Conservation (phyloP, 2,113 vertebrate genomes). For the Pedionomus torquatus region DNA sequence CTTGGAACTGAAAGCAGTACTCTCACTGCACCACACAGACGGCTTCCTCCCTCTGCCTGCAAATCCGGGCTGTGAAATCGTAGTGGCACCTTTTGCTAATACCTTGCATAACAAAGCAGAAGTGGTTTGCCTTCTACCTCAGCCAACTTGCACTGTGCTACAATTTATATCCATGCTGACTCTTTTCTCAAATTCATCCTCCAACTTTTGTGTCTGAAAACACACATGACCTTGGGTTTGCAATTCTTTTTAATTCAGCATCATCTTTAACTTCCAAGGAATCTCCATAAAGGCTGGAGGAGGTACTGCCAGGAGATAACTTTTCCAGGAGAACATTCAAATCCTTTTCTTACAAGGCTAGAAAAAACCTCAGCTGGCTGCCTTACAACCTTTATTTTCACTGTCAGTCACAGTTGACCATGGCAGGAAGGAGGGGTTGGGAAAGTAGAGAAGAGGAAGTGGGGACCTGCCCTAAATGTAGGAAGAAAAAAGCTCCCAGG, state of each 20-base stretch:
- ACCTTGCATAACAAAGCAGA: background rate
- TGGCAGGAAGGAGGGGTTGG: background rate
- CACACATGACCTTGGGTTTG: background rate
- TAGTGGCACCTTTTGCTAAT: background rate
- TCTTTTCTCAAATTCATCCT: background rate
- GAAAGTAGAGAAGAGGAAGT: background rate
- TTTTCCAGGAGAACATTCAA: background rate
- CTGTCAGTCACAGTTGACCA: background rate
- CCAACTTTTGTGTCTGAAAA: background rate
- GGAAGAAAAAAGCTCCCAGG: background rate
- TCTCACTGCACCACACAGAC: background rate
- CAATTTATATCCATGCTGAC: background rate
- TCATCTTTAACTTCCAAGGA: background rate
- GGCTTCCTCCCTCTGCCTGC: background rate
- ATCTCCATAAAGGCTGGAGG: background rate
- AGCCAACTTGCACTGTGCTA: background rate
- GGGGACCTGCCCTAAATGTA: background rate
- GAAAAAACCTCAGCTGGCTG: background rate
- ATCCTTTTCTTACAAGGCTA: background rate
- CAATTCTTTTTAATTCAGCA: background rate
- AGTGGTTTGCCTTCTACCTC: background rate
- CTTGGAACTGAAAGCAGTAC: background rate
- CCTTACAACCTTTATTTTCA: background rate
- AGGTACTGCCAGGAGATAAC: background rate
- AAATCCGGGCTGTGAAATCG: background rate